Evolutionary conservation across 2,113 vertebrate species (phyloP).

Genomic region (Austrofundulus limnaeus): DNA sequence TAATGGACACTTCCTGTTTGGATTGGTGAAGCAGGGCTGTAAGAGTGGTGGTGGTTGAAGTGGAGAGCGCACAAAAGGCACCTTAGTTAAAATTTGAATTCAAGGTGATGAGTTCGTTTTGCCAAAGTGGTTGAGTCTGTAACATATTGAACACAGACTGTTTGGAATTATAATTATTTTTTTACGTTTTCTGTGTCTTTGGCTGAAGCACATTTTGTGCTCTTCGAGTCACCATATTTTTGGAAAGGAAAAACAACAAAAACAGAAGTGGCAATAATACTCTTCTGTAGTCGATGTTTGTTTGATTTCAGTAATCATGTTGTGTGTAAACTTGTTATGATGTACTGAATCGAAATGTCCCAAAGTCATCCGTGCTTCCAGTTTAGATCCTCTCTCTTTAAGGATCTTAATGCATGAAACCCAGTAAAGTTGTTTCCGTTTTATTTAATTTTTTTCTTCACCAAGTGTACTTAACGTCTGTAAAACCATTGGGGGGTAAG

Average conservation of each 20-base stretch:
- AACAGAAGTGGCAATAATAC: slow-evolving; percentile 77
- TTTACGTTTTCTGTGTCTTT: slow-evolving; percentile 47
- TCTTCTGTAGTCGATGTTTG: slow-evolving; percentile 52
- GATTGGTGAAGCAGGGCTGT: slow-evolving; percentile 22
- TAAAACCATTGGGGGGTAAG: neutral
- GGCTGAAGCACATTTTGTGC: slow-evolving; percentile 29
- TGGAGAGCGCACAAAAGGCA: slow-evolving; percentile 40
- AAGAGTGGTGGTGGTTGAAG: slow-evolving; percentile 20
- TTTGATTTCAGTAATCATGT: slow-evolving; percentile 58
- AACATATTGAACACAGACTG: slow-evolving; percentile 62
- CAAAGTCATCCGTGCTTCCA: slow-evolving; percentile 75
- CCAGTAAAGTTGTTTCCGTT: slow-evolving; percentile 36
- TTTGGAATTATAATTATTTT: slow-evolving; percentile 38
- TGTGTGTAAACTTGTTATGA: slow-evolving; percentile 58
- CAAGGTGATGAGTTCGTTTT: slow-evolving; percentile 5
- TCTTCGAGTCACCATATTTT: slow-evolving; percentile 30
- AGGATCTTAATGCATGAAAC: slow-evolving; percentile 73
- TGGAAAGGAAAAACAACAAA: slow-evolving; percentile 43
- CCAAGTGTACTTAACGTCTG: slow-evolving; percentile 75
- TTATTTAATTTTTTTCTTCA: slow-evolving; percentile 43
- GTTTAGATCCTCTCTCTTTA: slow-evolving; percentile 55
- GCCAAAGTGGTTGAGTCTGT: slow-evolving; percentile 33
- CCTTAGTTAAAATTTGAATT: slow-evolving; percentile 21
- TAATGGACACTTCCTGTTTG: slow-evolving; percentile 48
- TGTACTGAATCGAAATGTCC: slow-evolving; percentile 61